Conservation (phyloP, 2,797 vertebrate species). For the Threskiornis aethiopicus region DNA sequence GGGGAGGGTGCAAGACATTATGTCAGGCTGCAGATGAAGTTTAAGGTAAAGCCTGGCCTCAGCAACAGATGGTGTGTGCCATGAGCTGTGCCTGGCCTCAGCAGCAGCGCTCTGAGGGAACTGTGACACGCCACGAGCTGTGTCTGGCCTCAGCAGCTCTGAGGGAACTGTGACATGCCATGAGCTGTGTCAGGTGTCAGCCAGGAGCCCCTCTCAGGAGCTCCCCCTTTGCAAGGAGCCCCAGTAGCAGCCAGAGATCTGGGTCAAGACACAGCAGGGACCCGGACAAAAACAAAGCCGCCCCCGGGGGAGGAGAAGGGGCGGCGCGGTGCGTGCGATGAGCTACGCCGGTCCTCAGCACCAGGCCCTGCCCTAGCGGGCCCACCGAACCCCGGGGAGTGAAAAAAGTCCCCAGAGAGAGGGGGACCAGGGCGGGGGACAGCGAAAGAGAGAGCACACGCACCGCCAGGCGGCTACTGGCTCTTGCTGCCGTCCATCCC, state of each 20-base stretch:
- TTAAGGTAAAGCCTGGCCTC: background rate
- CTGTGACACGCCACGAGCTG: accelerated
- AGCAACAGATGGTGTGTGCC: background rate
- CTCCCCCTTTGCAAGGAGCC: background rate
- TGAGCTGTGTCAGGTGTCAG: accelerated
- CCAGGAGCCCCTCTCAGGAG: background rate
- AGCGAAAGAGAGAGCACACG: background rate
- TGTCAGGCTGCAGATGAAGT: background rate
- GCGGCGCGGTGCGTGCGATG: accelerated
- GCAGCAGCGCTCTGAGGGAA: background rate
- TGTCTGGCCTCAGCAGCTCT: background rate
- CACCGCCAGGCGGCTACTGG: background rate
- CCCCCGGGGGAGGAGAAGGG: accelerated
- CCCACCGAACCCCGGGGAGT: accelerated
- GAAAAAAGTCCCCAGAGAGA: accelerated
- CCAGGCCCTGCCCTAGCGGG: accelerated
- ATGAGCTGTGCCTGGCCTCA: background rate
- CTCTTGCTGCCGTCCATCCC: background rate
- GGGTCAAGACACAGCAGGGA: background rate
- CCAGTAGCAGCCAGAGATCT: accelerated
- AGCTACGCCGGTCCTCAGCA: accelerated
- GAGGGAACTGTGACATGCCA: background rate
- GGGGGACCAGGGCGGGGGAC: too few species aligned
- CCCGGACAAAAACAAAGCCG: accelerated
- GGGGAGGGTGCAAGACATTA: accelerated